Percentiles rank a stretch among this genome's conserved stretches.
These are phyloP conservation scores for Hydroisotoma schaefferi DNA, from an alignment of 2,888 invertebrate genomes.

Conservation along the genomic window DNA sequence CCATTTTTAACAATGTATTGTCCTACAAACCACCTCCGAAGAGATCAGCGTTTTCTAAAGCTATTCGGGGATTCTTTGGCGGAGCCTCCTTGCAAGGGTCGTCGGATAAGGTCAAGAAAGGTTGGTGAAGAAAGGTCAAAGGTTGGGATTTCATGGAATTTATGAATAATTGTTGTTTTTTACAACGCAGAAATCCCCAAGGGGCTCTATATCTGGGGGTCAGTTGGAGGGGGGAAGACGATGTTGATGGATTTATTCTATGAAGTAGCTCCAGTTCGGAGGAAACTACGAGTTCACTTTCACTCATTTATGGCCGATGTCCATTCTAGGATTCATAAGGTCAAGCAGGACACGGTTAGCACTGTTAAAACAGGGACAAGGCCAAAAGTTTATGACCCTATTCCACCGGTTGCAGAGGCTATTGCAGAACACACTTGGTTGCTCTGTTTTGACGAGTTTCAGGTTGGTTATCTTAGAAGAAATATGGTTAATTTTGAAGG, in stretches of 20 bases:
- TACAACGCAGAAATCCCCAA: slow-evolving; percentile 56
- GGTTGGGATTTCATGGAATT: no score
- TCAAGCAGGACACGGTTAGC: slow-evolving; percentile 61
- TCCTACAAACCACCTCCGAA: slow-evolving; percentile 59
- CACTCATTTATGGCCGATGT: slow-evolving; percentile 97
- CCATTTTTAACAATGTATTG: slow-evolving; percentile 63
- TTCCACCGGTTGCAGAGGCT: slow-evolving; percentile 83
- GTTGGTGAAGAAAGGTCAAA: no score
- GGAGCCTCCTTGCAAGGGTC: slow-evolving; percentile 38
- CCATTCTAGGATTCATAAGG: slow-evolving; percentile 80
- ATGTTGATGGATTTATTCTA: slow-evolving; percentile 99
- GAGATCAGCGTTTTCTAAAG: slow-evolving; percentile 51
- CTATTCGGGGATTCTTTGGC: slow-evolving; percentile 48
- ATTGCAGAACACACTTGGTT: slow-evolving; percentile 85
- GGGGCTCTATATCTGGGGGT: slow-evolving; percentile 82
- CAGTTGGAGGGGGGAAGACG: slow-evolving; percentile 92
- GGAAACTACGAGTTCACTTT: slow-evolving; percentile 78
- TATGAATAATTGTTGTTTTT: slow-evolving; percentile 39
- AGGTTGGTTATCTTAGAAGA: slow-evolving; percentile 68
- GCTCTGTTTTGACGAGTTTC: slow-evolving; percentile 97
- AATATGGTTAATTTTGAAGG: neutral
- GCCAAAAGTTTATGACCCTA: slow-evolving; percentile 81
- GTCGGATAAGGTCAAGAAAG: slow-evolving; percentile 49
- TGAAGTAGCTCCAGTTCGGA: slow-evolving; percentile 63
- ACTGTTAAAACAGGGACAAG: slow-evolving; percentile 55